A percentile compares a stretch with the other conserved stretches of the same genome.
phyloP scores from a whole-genome alignment of 64 coral and sea anemone species.

The Orbicella faveolata region DNA sequence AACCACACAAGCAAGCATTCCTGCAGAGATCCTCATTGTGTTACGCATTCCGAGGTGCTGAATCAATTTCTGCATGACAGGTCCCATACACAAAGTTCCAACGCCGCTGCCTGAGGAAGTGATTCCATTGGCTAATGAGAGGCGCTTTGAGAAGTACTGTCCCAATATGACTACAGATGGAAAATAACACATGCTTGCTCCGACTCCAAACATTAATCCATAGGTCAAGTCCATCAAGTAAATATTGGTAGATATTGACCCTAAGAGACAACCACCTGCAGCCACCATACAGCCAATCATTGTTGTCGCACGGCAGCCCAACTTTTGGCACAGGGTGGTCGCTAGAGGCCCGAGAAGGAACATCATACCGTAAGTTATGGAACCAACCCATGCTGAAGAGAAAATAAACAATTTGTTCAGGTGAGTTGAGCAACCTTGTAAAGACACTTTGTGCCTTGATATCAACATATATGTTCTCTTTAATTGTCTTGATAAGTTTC shows the following conservation, averaged over 20 bases:
- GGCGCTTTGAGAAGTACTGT: conserved; percentile 84
- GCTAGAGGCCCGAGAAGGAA: conserved; percentile 89
- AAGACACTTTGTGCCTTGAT: too few species aligned
- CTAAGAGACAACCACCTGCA: conserved; percentile 68
- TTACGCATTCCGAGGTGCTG: conserved; percentile 76
- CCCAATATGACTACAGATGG: conserved; percentile 84
- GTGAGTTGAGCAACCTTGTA: background rate
- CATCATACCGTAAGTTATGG: conserved; percentile 98
- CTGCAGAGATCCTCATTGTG: conserved; percentile 95
- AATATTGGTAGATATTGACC: conserved; percentile 78
- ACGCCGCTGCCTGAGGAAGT: conserved; percentile 96
- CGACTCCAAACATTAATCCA: conserved; percentile 87
- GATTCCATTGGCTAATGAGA: conserved; percentile 97
- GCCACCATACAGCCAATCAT: conserved; percentile 87
- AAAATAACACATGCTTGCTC: conserved; percentile 98
- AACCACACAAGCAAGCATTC: conserved; percentile 69
- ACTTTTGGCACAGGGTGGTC: conserved; percentile 85
- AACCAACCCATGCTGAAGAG: conserved; percentile 86
- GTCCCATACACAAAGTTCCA: conserved; percentile 92
- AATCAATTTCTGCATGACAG: conserved; percentile 78
- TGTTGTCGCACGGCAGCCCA: conserved; percentile 77
- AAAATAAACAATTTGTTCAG: background rate
- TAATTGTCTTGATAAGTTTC: too few species aligned
- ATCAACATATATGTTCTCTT: too few species aligned
- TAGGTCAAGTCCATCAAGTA: conserved; percentile 92